A percentile compares a stretch with the other conserved stretches of the same genome.
Evolutionary conservation across 2,797 vertebrate genomes (phyloP).

Genomic region (Acrossocheilus wenchowensis): DNA sequence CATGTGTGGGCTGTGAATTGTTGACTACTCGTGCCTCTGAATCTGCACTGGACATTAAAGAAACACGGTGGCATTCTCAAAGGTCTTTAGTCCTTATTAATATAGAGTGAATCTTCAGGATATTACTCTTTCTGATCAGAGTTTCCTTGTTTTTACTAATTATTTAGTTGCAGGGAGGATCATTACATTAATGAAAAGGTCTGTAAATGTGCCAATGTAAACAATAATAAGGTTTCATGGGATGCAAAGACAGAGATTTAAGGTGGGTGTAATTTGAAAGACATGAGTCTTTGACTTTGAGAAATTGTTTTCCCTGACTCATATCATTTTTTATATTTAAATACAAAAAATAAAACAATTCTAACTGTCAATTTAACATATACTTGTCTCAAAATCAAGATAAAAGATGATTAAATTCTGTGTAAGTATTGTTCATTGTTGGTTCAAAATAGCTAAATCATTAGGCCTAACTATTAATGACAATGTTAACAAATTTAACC

Average conservation of each 20-base stretch:
- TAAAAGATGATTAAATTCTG: neutral
- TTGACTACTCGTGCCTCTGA: neutral
- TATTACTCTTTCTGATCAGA: neutral
- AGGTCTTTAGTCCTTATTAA: neutral
- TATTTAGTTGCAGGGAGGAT: neutral
- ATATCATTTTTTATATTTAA: neutral
- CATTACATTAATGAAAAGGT: neutral
- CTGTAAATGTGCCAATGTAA: neutral
- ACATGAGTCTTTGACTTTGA: neutral
- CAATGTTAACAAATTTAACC: neutral
- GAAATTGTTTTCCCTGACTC: neutral
- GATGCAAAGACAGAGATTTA: neutral
- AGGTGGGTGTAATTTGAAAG: neutral
- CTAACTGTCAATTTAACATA: neutral
- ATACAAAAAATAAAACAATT: neutral
- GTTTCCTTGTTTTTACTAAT: constrained; percentile 12
- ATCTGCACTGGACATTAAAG: neutral
- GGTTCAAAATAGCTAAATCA: neutral
- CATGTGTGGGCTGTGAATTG: neutral
- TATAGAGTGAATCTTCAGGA: neutral
- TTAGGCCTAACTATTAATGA: neutral
- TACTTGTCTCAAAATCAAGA: neutral
- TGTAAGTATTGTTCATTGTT: neutral
- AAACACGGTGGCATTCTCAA: neutral
- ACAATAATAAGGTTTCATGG: too few relatives aligned